phyloP scores from a whole-genome alignment of 1,140 invertebrate species.

The Dinothrombium tinctorium region DNA sequence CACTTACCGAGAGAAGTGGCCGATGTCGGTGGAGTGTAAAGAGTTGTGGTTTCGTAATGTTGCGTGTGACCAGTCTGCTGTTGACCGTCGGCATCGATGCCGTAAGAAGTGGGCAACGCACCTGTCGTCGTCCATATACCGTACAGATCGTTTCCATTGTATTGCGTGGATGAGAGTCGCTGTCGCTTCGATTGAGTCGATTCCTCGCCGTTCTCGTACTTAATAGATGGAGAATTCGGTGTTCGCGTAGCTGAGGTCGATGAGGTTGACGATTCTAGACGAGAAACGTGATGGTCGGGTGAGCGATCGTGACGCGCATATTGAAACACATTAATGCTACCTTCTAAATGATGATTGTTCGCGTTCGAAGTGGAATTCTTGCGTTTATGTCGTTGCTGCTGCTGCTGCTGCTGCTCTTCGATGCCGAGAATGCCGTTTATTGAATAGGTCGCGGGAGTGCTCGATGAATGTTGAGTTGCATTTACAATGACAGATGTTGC shows the following conservation, averaged over 20 bases:
- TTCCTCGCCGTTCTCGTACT: neutral
- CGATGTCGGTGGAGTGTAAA: slow-evolving; percentile 12
- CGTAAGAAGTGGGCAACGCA: neutral
- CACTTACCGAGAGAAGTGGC: slow-evolving; percentile 10
- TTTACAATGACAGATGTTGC: slow-evolving; percentile 5
- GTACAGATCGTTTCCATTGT: slow-evolving; percentile 1
- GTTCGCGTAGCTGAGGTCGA: neutral
- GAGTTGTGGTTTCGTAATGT: slow-evolving; percentile 11
- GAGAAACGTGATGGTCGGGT: too few species aligned
- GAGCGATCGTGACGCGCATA: too few species aligned
- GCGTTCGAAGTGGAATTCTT: neutral
- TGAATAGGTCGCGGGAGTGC: slow-evolving; percentile 33
- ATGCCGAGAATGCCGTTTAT: slow-evolving; percentile 87
- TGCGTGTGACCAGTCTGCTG: neutral
- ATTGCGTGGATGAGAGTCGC: neutral
- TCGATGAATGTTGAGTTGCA: slow-evolving; percentile 7
- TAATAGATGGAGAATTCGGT: slow-evolving; percentile 1
- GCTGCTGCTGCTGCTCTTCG: slow-evolving; percentile 7
- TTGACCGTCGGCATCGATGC: neutral
- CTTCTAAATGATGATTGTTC: slow-evolving; percentile 3
- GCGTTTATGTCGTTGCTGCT: neutral
- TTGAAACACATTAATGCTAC: too few species aligned
- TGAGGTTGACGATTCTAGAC: neutral
- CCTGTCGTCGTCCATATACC: neutral
- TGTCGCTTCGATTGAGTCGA: neutral